Percentiles rank a stretch among this genome's conserved stretches.
phyloP scores from a whole-genome alignment of 1,140 invertebrate species.

The Listronotus oregonensis region DNA sequence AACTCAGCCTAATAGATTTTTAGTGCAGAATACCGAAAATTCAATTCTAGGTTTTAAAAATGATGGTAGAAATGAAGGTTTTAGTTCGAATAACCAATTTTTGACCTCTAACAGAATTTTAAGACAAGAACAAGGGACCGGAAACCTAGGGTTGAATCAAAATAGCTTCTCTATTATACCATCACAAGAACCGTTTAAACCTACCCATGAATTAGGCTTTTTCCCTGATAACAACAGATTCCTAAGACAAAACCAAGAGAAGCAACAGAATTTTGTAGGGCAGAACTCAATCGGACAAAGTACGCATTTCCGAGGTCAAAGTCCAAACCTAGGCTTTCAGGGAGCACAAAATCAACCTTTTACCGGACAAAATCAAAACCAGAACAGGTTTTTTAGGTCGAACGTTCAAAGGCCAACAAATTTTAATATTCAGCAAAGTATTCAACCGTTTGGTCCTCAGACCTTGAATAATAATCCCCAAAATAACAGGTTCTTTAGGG shows the following conservation, averaged over 20 bases:
- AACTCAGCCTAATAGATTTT: not conserved
- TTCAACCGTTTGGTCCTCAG: slow-evolving; percentile 43
- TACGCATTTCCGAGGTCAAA: not conserved
- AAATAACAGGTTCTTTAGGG: slow-evolving; percentile 28
- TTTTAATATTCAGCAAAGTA: slow-evolving; percentile 26
- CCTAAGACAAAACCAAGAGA: not conserved
- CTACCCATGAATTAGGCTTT: slow-evolving; percentile 15
- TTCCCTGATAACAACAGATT: slow-evolving; percentile 15
- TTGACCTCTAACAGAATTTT: slow-evolving; percentile 51
- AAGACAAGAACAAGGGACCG: slow-evolving; percentile 58
- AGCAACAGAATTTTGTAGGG: no score
- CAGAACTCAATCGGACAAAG: no score
- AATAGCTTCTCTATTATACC: slow-evolving; percentile 38
- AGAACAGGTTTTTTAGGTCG: slow-evolving; percentile 29
- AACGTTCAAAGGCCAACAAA: slow-evolving; percentile 15
- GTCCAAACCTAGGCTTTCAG: not conserved
- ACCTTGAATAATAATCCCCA: slow-evolving; percentile 20
- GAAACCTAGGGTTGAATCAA: slow-evolving; percentile 51
- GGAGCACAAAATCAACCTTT: slow-evolving; percentile 41
- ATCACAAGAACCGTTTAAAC: slow-evolving; percentile 23
- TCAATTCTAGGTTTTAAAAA: not conserved
- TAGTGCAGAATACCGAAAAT: not conserved
- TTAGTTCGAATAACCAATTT: not conserved
- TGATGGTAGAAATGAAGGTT: slow-evolving; percentile 5
- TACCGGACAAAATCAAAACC: slow-evolving; percentile 31